phyloP scores from a whole-genome alignment of 2,797 vertebrate species.

The Macrochelys suwanniensis region DNA sequence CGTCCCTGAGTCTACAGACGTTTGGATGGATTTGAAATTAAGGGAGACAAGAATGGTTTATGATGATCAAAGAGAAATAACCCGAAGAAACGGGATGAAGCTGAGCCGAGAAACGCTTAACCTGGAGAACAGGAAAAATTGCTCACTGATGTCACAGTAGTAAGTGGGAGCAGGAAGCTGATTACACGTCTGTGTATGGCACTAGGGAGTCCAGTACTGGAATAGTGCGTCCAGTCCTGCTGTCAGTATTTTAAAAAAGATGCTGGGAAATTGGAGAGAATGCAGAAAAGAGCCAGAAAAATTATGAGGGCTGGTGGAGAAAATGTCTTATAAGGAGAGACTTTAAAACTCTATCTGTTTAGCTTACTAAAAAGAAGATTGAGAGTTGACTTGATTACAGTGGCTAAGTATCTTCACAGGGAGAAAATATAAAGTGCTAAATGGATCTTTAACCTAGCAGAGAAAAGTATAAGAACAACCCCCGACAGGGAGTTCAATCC shows the following conservation, averaged over 20 bases:
- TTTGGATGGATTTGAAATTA: not conserved
- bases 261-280: not conserved
- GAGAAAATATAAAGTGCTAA: constrained; percentile 3
- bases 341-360: not conserved
- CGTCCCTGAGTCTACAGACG: not conserved
- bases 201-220: not conserved
- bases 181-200: not conserved
- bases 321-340: not conserved
- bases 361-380: not conserved
- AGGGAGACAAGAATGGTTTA: not conserved
- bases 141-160: not conserved
- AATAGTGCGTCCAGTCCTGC: not conserved
- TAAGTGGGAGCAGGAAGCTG: not conserved
- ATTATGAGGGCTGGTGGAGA: not conserved
- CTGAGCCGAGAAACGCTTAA: not conserved
- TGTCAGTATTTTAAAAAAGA: not conserved
- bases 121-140: not conserved
- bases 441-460: not conserved
- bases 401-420: constrained; percentile 1
- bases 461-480: constrained; percentile 11
- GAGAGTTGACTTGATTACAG: not conserved
- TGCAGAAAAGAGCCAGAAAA: not conserved
- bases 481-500: not conserved
- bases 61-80: not conserved
- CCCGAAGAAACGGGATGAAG: not conserved